Evolutionary conservation across 1,140 invertebrate species (phyloP), one percentile per base, ranked within the genome.

Genomic region (Dufourea novaeangliae): DNA sequence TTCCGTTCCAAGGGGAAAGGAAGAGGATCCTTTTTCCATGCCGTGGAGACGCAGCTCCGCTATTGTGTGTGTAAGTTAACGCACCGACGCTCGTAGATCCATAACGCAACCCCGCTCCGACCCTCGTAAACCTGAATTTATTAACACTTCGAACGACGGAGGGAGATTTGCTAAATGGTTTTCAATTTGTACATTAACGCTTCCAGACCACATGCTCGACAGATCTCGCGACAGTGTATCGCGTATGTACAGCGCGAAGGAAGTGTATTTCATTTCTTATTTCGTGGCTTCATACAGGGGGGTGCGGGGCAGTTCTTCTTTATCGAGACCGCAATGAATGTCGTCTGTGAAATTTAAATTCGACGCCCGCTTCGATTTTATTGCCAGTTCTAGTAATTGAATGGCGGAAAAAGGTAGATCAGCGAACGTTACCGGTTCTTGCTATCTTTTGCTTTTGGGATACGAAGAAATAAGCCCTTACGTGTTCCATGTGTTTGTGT

Each of bases 81-180:
- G 80, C 67, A 66, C 50, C 71, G 71, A 17, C 63, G 83, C 78
- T 37, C 74, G 61, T 67, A 75, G 72, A 85, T 85, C 82, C 82
- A 78, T 85, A 85, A 84, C 79, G 78, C 80, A 79, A 82, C 82
- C 84, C 77, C n/a, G n/a, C 79, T 85, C 83, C 84, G 73, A 86
- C 85, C 85, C 87, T 92, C 90, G 90, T 93, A 92, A 93, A 93
- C 89, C 90, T 86, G 88, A 93, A 93, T 92, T 92, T 92, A 92
- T 92, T 92, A 92, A 92, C 91, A 92, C 90, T 90, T 84, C 67
- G 85, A 91, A 87, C 86, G 89, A 79, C 78, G 71, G 78, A n/a
- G 81, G 85, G 88, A 91, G 90, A 92, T 92, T 92, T 90, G 89
- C 86, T 86, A 89, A 92, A 92, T 92, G 91, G 91, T 92, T 92